A percentile compares a stretch with the other conserved stretches of the same genome.
Conservation (phyloP, 2,797 vertebrate genomes). For the Jordanella pulchra region DNA sequence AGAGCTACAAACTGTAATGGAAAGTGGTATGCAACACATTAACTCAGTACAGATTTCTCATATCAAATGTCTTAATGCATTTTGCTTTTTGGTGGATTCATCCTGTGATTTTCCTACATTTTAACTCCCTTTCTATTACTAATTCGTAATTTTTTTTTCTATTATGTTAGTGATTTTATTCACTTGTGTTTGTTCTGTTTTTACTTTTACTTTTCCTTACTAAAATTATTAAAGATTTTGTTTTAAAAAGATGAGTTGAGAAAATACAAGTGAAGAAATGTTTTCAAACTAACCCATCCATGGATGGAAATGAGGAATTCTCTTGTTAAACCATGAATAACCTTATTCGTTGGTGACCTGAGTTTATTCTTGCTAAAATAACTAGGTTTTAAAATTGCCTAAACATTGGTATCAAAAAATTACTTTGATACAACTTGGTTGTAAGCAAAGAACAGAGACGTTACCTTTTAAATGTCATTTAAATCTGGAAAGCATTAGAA, state of each 20-base stretch:
- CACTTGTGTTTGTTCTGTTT: not conserved
- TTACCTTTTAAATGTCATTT: not conserved
- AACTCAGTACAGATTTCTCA: not conserved
- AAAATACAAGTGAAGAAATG: not conserved
- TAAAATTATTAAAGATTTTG: not conserved
- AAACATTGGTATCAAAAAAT: not conserved
- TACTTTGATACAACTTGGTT: not conserved
- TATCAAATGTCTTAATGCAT: constrained; percentile 6
- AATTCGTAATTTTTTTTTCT: not conserved
- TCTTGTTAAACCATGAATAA: not conserved
- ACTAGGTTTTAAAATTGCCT: not conserved
- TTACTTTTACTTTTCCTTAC: too few species aligned
- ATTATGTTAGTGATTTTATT: constrained; percentile 16
- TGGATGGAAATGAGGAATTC: not conserved
- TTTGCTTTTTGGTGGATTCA: not conserved
- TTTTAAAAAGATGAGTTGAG: not conserved
- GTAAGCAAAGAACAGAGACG: not conserved
- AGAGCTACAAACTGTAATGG: not conserved
- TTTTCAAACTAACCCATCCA: not conserved
- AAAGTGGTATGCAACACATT: not conserved
- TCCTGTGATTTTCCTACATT: constrained; percentile 7
- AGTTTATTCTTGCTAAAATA: not conserved
- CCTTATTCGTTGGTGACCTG: not conserved
- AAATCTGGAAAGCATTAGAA: too few species aligned
- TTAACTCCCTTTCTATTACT: constrained; percentile 5